Percentiles rank a stretch among this genome's conserved stretches.
These are phyloP conservation scores for Salmo trutta DNA, from an alignment of 2,797 vertebrate genomes.

Conservation along the genomic window DNA sequence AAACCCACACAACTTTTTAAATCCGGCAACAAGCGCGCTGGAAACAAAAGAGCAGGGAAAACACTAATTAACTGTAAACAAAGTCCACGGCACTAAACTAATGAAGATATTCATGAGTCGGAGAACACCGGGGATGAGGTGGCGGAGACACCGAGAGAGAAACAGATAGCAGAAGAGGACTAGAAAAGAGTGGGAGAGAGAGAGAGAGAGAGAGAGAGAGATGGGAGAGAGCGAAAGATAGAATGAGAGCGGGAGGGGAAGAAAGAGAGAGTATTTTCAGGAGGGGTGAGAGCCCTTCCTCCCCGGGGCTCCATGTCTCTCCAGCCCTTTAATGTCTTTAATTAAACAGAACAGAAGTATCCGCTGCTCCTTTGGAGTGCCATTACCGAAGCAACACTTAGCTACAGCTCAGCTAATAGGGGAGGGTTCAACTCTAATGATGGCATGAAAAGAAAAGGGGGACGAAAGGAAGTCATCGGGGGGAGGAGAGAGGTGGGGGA, in stretches of 20 bases:
- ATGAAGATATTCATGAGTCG: constrained; percentile 36
- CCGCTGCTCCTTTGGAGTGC: constrained; percentile 60
- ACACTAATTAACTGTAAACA: constrained; percentile 54
- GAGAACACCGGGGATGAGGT: constrained; percentile 9
- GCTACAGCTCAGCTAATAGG: constrained; percentile 45
- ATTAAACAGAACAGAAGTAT: constrained; percentile 75
- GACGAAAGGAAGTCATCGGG: constrained; percentile 27
- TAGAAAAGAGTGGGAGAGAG: background rate
- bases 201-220: constrained; percentile 23
- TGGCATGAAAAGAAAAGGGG: constrained; percentile 15
- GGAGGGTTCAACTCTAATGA: constrained; percentile 17
- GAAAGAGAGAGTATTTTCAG: constrained; percentile 46
- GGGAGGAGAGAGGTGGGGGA: constrained; percentile 9
- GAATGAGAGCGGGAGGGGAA: constrained; percentile 20
- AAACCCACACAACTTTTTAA: constrained; percentile 12
- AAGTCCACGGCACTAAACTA: constrained; percentile 23
- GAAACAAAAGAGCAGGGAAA: constrained; percentile 45
- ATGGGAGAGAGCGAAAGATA: constrained; percentile 22
- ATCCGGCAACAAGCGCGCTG: constrained; percentile 22
- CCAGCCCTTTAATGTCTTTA: constrained; percentile 74
- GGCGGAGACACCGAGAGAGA: background rate
- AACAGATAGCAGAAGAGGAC: background rate
- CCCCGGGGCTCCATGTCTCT: constrained; percentile 60
- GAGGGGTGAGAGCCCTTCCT: constrained; percentile 60
- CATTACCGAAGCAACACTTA: constrained; percentile 64